A percentile compares a stretch with the other conserved stretches of the same genome.
These are phyloP conservation scores for Babylonia areolata DNA, from an alignment of 1,140 invertebrate species.

Conservation along the genomic window DNA sequence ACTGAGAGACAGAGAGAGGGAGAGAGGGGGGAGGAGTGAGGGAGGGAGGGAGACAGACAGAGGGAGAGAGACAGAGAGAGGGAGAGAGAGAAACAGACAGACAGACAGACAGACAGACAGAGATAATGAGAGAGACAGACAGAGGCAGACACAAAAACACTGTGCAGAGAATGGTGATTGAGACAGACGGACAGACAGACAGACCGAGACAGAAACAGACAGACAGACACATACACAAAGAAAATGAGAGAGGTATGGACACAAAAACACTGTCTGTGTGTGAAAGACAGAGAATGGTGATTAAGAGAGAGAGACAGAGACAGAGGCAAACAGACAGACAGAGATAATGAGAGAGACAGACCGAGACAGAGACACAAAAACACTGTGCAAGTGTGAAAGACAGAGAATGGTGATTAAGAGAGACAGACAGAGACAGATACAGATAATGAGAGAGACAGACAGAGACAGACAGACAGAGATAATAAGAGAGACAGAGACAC, in stretches of 20 bases:
- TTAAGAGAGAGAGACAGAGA: not conserved
- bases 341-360: not conserved
- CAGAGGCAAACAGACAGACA: not conserved
- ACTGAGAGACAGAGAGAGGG: not conserved
- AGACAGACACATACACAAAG: not conserved
- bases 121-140: not conserved
- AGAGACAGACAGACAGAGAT: no score
- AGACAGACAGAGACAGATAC: not conserved
- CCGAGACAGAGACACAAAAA: not conserved
- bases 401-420: not conserved
- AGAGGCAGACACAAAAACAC: not conserved
- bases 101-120: not conserved
- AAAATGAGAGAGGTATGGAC: not conserved
- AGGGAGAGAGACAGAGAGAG: conserved; percentile 1
- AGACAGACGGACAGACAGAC: not conserved
- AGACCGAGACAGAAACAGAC: not conserved
- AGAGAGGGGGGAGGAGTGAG: not conserved
- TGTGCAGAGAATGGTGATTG: not conserved
- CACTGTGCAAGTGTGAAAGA: not conserved
- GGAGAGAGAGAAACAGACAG: not conserved
- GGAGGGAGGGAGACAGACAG: not conserved
- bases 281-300: no score
- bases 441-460: not conserved
- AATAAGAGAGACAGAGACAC: no score
- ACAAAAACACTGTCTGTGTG: no score